These are phyloP conservation scores for Epizoanthus scotinus DNA, from an alignment of 92 coral and sea anemone genomes.

Conservation along the genomic window DNA sequence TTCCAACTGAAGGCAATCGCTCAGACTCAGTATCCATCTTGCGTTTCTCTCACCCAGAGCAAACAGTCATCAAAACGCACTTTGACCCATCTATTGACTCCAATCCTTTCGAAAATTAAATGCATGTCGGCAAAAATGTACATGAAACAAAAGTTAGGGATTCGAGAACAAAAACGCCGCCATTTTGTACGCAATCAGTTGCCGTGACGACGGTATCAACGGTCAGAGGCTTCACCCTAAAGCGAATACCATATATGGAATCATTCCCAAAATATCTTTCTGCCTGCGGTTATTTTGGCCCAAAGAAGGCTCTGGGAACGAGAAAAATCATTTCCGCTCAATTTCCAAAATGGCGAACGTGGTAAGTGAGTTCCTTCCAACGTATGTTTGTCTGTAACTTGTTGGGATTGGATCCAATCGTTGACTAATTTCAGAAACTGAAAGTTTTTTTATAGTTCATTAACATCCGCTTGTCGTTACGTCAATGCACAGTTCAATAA, in stretches of 20 bases:
- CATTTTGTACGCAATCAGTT: slow-evolving; percentile 59
- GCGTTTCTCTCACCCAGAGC: neutral
- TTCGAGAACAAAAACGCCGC: slow-evolving; percentile 90
- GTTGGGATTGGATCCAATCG: neutral
- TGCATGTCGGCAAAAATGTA: neutral
- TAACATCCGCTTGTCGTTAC: neutral
- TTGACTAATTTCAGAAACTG: neutral
- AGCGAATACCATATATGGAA: slow-evolving; percentile 46
- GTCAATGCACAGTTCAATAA: neutral
- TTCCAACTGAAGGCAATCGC: slow-evolving; percentile 21
- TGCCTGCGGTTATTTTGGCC: no score
- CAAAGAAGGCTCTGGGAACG: no score
- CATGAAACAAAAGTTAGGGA: neutral
- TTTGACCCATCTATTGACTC: neutral
- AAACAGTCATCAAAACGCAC: neutral
- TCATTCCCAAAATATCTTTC: no score
- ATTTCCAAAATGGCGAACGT: slow-evolving; percentile 68
- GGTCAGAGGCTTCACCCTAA: slow-evolving; percentile 82
- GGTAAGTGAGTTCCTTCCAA: slow-evolving; percentile 43
- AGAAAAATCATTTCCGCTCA: slow-evolving; percentile 49
- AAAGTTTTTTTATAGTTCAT: neutral
- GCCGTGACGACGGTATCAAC: slow-evolving; percentile 89
- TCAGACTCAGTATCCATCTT: slow-evolving; percentile 51
- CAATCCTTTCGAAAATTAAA: neutral
- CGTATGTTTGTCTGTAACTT: neutral